Base-by-base conservation (phyloP, 2,113 vertebrate species). In the Azemiops feae region DNA sequence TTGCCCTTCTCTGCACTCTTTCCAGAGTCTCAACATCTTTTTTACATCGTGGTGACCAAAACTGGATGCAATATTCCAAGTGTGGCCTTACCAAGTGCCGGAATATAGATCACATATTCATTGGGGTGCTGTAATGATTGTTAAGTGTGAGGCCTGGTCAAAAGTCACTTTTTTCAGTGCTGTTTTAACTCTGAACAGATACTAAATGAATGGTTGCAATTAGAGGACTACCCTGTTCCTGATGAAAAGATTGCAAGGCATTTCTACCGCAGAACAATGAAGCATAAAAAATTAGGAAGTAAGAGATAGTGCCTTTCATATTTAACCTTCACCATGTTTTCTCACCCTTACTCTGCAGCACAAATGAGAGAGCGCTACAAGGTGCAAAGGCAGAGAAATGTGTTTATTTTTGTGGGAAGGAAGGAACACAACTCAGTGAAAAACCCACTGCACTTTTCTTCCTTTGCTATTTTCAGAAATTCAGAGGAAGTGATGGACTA, bases 211-310 rank as follows among this genome's bases (percentile, higher is more conserved):
- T 34, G 30, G 4, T 69, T 69, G n/a, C 16, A 69, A 16, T 12
- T 16, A 12, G 0, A 18, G 52, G 52, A 14, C 64, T 69, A 16
- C 12, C 12, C 64, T 69, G 6, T 16, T 20, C 16, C 69, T 81
- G n/a, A 92, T 69, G 18, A n/a, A 53, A 18, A 39, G 50, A 45
- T 7, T 54, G 60, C 7, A 50, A 16, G 18, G 2, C 86, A 95
- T 94, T 90, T 94, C 92, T 91, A 81, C 93, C 89, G 89, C 58
- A 47, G 45, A 1, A 94, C 93, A 90, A 94, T 69, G 74, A 93
- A 39, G 5, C 14, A 7, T 74, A 6, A 34, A 74, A 69, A 34
- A 74, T 34, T 0, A 34, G 5, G n/a, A 34, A 34, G n/a, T 74
- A 74, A 34, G 30, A 74, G 5, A 74, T 7, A 34, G 39, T 34